Evolutionary conservation across 30 jellyfish, hydroid and myxozoan species (phyloP).

Genomic region (Rhopilema esculentum): DNA sequence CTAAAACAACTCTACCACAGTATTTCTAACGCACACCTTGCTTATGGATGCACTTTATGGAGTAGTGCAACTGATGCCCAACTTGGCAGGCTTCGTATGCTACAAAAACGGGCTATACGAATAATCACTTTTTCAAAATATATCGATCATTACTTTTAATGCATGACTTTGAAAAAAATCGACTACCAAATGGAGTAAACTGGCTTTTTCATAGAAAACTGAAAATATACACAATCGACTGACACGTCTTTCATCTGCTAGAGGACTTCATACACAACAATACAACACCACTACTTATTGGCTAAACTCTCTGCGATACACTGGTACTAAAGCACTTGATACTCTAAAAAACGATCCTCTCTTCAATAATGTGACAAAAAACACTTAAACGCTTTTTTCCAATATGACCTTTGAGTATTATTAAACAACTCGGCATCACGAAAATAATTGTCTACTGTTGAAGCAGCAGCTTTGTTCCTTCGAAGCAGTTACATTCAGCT

Average conservation of each 20-base stretch:
- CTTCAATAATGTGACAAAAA: too few relatives aligned
- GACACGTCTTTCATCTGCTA: constrained; percentile 6
- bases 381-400: too few relatives aligned
- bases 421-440: too few relatives aligned
- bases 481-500: too few relatives aligned
- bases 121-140: constrained; percentile 21
- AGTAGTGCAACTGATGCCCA: constrained; percentile 20
- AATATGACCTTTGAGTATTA: too few relatives aligned
- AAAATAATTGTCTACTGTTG: too few relatives aligned
- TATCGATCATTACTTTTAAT: constrained; percentile 3
- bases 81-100: not conserved
- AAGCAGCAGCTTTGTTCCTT: too few relatives aligned
- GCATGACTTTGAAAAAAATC: not conserved
- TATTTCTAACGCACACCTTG: not conserved
- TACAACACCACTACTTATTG: too few relatives aligned
- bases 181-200: constrained; percentile 13
- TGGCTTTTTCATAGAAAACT: constrained; percentile 31
- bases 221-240: constrained; percentile 1
- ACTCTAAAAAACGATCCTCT: too few relatives aligned
- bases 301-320: too few relatives aligned
- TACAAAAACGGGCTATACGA: not conserved
- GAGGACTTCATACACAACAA: too few relatives aligned
- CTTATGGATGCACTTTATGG: constrained; percentile 19
- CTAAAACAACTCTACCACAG: constrained; percentile 1
- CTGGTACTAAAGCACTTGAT: too few relatives aligned